phyloP scores from a whole-genome alignment of 2,888 invertebrate genomes.

The Ornithoptera priamus region DNA sequence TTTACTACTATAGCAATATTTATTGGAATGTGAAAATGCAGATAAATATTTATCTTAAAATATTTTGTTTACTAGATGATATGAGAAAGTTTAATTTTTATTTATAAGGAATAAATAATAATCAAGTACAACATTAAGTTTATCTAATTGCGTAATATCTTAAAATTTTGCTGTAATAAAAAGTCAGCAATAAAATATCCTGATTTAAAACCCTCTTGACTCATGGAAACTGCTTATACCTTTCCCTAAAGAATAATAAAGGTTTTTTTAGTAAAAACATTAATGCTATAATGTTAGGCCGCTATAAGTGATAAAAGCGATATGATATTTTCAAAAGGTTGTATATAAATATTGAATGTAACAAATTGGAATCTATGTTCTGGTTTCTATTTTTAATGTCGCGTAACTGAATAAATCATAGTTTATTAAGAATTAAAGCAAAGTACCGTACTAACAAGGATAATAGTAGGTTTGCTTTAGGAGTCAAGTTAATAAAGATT shows the following conservation, averaged over 20 bases:
- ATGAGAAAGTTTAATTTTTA: too few species aligned
- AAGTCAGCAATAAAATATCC: conserved; percentile 42
- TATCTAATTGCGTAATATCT: conserved; percentile 48
- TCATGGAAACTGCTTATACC: conserved; percentile 40
- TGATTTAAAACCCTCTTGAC: conserved; percentile 42
- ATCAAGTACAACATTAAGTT: conserved; percentile 40
- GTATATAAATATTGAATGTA: neutral
- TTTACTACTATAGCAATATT: neutral
- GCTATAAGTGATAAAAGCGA: neutral
- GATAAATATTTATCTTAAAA: neutral
- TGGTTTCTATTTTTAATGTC: neutral
- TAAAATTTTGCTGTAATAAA: conserved; percentile 45
- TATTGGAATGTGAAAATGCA: neutral
- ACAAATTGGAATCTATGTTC: neutral
- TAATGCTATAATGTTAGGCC: neutral
- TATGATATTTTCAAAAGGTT: neutral
- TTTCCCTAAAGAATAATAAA: conserved; percentile 10
- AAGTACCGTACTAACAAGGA: conserved; percentile 11
- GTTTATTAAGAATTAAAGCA: neutral
- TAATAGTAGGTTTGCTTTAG: conserved; percentile 21
- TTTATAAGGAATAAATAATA: neutral
- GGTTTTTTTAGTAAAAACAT: neutral
- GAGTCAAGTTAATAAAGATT: conserved; percentile 34
- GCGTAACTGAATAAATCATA: neutral
- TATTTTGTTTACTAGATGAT: too few species aligned